Percentiles rank a stretch among this genome's conserved stretches.
phyloP scores from a whole-genome alignment of 2,797 vertebrate species.

The Buphagus erythrorhynchus region DNA sequence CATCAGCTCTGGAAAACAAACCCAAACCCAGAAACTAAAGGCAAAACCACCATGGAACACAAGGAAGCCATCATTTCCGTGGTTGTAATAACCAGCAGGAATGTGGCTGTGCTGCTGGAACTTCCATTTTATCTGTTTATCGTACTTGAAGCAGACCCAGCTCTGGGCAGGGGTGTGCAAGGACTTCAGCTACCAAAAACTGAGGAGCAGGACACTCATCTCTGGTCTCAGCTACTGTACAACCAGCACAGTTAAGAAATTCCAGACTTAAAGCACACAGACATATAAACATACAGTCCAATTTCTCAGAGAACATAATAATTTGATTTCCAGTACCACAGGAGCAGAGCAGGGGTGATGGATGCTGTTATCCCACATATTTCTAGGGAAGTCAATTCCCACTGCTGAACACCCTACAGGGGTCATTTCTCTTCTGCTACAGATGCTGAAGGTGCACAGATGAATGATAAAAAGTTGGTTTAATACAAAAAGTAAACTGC shows the following conservation, averaged over 20 bases:
- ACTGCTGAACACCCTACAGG: neutral
- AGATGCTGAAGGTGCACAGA: neutral
- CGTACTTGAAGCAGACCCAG: accelerated
- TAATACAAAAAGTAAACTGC: neutral
- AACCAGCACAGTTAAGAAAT: neutral
- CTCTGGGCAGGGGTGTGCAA: accelerated
- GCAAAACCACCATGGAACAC: neutral
- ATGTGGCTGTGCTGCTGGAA: neutral
- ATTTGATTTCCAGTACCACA: neutral
- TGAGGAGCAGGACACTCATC: neutral
- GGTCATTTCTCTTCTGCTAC: neutral
- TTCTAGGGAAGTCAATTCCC: neutral
- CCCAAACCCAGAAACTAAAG: neutral
- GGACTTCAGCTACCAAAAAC: neutral
- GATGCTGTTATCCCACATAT: neutral
- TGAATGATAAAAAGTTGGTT: neutral
- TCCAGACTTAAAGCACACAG: neutral
- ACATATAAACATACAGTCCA: neutral
- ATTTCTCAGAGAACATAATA: neutral
- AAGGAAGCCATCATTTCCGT: neutral
- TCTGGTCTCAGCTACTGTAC: neutral
- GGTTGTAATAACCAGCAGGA: neutral
- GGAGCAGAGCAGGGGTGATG: neutral
- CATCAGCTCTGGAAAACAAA: neutral
- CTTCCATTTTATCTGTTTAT: neutral